Evolutionary conservation across 2,888 invertebrate genomes (phyloP).

Genomic region (Tipula helvola): DNA sequence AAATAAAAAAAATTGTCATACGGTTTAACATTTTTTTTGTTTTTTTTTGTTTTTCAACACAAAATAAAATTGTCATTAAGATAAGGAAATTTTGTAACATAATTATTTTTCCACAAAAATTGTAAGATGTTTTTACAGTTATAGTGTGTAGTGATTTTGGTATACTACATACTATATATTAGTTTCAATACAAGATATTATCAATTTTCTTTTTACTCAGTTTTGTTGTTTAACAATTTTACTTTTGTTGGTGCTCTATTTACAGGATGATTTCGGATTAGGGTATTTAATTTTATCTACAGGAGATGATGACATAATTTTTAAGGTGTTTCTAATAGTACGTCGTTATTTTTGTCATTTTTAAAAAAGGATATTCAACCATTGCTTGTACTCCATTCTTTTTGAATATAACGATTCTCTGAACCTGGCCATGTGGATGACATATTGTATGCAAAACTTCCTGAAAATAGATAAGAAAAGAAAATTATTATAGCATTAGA

Average conservation of each 20-base stretch:
- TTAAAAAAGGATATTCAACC: slow-evolving; percentile 92
- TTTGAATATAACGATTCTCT: slow-evolving; percentile 97
- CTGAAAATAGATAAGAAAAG: slow-evolving; percentile 51
- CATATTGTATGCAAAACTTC: slow-evolving; percentile 98
- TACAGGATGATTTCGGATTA: background rate
- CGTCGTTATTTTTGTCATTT: slow-evolving; percentile 17
- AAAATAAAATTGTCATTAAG: background rate
- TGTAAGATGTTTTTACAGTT: background rate
- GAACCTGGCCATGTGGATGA: slow-evolving; percentile 85
- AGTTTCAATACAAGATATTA: background rate
- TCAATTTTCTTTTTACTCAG: background rate
- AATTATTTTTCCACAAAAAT: background rate
- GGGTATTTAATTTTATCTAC: background rate
- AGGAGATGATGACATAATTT: background rate
- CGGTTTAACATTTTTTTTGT: background rate
- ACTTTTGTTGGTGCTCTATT: background rate
- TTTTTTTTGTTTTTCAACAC: background rate
- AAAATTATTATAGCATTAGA: background rate
- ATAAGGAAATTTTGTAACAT: background rate
- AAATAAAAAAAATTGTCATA: background rate
- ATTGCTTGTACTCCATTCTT: slow-evolving; percentile 97
- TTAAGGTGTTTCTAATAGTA: background rate
- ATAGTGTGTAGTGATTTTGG: background rate
- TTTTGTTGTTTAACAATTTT: background rate
- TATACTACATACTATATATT: background rate